phyloP scores from a whole-genome alignment of 1,140 invertebrate genomes.

The Melitaea cinxia region DNA sequence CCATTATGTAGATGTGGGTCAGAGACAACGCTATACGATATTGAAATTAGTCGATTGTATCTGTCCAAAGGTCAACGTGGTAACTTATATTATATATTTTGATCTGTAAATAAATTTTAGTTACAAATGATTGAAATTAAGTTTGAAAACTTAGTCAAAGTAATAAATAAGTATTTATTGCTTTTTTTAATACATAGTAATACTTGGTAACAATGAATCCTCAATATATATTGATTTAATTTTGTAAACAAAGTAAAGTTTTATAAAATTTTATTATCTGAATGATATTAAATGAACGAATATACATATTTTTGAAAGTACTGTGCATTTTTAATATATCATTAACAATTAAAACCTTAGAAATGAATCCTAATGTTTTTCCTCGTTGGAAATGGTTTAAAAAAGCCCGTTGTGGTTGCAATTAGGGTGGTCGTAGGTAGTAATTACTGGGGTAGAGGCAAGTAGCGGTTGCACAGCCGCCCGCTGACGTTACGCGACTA shows the following conservation, averaged over 20 bases:
- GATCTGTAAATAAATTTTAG: too few species aligned
- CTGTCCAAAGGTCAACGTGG: too few species aligned
- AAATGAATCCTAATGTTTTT: slow-evolving; percentile 30
- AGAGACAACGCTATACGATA: too few species aligned
- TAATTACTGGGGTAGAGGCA: slow-evolving; percentile 41
- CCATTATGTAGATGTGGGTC: too few species aligned
- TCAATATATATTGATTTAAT: neutral
- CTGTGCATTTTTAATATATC: slow-evolving; percentile 16
- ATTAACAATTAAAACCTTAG: slow-evolving; percentile 29
- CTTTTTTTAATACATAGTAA: too few species aligned
- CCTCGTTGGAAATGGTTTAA: slow-evolving; percentile 28
- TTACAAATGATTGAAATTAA: too few species aligned
- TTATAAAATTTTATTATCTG: too few species aligned
- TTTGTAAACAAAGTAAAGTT: neutral
- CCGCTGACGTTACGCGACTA: slow-evolving; percentile 36
- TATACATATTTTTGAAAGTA: neutral
- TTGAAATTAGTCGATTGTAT: too few species aligned
- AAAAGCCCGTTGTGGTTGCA: slow-evolving; percentile 48
- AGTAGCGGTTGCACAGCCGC: slow-evolving; percentile 32
- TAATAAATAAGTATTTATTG: too few species aligned
- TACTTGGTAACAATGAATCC: too few species aligned
- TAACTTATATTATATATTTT: too few species aligned
- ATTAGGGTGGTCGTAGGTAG: slow-evolving; percentile 48
- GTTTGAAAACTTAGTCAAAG: too few species aligned
- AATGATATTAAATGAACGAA: neutral